These are phyloP conservation scores for Pachliopta kotzebuea DNA, from an alignment of 2,888 invertebrate species.

Conservation along the genomic window DNA sequence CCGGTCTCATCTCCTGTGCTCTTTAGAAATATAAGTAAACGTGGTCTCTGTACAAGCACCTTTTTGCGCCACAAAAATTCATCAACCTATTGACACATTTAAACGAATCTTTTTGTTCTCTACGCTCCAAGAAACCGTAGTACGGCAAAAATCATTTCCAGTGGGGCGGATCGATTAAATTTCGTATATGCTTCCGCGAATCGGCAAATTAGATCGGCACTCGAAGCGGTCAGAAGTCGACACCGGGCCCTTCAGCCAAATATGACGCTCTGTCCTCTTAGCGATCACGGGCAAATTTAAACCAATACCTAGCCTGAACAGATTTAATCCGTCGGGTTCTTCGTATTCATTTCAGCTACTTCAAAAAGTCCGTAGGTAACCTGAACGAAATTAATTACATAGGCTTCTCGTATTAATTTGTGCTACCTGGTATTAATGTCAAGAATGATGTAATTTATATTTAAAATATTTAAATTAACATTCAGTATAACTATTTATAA, in stretches of 20 bases:
- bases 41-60: too few relatives aligned
- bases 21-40: too few relatives aligned
- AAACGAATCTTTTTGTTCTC: not conserved
- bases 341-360: not conserved
- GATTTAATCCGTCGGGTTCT: conserved; percentile 42
- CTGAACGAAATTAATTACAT: conserved; percentile 31
- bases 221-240: conserved; percentile 77
- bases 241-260: conserved; percentile 63
- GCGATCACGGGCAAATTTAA: conserved; percentile 63
- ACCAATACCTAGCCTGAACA: conserved; percentile 45
- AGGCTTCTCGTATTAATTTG: conserved; percentile 40
- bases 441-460: not conserved
- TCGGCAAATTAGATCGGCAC: conserved; percentile 76
- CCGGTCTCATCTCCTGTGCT: too few relatives aligned
- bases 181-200: conserved; percentile 74
- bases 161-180: conserved; percentile 62
- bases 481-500: too few relatives aligned
- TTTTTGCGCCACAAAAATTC: too few relatives aligned
- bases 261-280: conserved; percentile 57
- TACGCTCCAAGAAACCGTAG: conserved; percentile 6
- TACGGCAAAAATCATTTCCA: conserved; percentile 34
- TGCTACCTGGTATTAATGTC: not conserved
- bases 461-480: not conserved
- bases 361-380: conserved; percentile 39
- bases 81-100: not conserved